Evolutionary conservation across 2,113 vertebrate genomes (phyloP).

Genomic region (Grammatotria lemairii): DNA sequence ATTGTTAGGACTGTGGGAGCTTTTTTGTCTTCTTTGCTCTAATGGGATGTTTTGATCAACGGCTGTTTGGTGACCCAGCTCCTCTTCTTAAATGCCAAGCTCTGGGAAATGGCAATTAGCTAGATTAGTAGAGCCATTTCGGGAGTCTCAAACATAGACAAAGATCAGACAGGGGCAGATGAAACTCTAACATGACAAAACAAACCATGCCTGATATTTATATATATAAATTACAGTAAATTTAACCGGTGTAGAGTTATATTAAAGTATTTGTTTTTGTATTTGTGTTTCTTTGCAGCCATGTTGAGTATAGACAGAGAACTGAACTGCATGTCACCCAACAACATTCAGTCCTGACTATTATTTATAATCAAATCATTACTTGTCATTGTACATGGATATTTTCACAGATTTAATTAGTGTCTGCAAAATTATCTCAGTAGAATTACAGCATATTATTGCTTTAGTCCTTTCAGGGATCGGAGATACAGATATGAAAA

Average conservation of each 20-base stretch:
- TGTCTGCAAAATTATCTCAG: neutral
- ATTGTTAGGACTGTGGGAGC: constrained; percentile 48
- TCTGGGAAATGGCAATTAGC: constrained; percentile 66
- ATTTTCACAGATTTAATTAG: neutral
- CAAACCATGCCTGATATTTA: neutral
- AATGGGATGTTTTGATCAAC: constrained; percentile 65
- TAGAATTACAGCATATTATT: neutral
- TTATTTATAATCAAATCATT: neutral
- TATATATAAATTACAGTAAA: neutral
- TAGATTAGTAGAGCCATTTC: constrained; percentile 57
- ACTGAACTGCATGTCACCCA: neutral
- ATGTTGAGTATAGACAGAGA: too few species aligned
- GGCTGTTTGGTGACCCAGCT: constrained; percentile 59
- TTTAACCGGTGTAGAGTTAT: neutral
- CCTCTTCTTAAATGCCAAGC: constrained; percentile 28
- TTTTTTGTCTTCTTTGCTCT: constrained; percentile 56
- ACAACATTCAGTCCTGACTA: neutral
- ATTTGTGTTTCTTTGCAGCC: too few species aligned
- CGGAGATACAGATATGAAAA: accelerated
- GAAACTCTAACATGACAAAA: neutral
- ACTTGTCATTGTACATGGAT: neutral
- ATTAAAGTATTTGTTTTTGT: too few species aligned
- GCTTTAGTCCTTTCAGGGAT: neutral
- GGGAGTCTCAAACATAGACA: constrained; percentile 30
- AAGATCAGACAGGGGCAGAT: neutral